phyloP scores from a whole-genome alignment of 1,140 invertebrate species.

The Nomia melanderi region DNA sequence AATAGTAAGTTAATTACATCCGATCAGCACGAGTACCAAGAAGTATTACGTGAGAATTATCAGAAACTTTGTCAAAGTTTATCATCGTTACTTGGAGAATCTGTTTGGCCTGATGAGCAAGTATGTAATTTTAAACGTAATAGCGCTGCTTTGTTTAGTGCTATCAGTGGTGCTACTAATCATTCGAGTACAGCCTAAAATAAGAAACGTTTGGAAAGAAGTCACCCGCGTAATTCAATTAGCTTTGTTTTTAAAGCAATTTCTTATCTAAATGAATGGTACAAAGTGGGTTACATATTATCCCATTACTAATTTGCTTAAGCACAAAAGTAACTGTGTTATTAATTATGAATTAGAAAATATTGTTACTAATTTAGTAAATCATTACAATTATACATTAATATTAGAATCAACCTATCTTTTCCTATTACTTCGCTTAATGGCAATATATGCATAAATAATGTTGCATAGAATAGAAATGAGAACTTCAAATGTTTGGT shows the following conservation, averaged over 20 bases:
- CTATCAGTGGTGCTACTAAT: conserved; percentile 85
- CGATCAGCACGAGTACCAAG: conserved; percentile 95
- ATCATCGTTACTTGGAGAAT: conserved; percentile 86
- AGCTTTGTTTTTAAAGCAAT: conserved; percentile 16
- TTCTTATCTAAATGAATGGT: conserved; percentile 17
- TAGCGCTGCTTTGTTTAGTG: conserved; percentile 86
- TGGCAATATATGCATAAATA: not conserved
- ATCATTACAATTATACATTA: not conserved
- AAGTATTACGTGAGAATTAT: conserved; percentile 91
- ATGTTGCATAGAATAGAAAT: not conserved
- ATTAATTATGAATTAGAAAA: conserved; percentile 7
- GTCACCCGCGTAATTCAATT: conserved; percentile 8
- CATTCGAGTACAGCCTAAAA: conserved; percentile 85
- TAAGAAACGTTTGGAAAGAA: not conserved
- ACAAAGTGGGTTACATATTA: conserved; percentile 13
- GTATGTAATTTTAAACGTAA: conserved; percentile 84
- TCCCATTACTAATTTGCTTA: conserved; percentile 17
- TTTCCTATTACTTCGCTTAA: not conserved
- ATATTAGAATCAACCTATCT: conserved; percentile 3
- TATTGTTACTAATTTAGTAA: conserved; percentile 6
- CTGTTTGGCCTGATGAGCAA: conserved; percentile 85
- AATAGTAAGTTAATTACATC: conserved; percentile 92
- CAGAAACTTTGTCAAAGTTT: conserved; percentile 91
- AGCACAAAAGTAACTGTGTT: conserved; percentile 14
- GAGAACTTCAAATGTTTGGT: not conserved